Base-by-base conservation (phyloP, 2,797 vertebrate genomes). In the Tapirus indicus region DNA sequence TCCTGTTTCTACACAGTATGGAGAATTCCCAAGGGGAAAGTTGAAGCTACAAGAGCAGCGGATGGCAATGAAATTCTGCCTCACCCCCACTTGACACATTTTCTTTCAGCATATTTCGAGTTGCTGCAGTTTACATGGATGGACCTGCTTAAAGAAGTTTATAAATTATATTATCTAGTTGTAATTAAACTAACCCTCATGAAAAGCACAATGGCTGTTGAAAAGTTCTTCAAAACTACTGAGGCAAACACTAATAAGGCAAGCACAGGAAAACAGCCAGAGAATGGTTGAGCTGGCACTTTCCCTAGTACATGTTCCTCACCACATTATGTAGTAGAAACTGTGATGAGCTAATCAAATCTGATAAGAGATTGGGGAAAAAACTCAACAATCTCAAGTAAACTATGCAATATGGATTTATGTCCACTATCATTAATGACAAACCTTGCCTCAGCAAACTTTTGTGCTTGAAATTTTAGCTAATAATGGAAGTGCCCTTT, bases 381-480 rank as follows among this genome's bases (percentile, higher is more conserved):
- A 91, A 66, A 88, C 29, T 13, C 35, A 78, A 75, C 8, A 90
- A 18, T 74, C 82, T 89, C 44, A 94, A 96, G 56, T 10, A 78
- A 64, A 84, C 14, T 38, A 52, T 79, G 47, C 29, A 91, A 83
- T 94, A 58, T 88, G 9, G 82, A 97, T 88, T 89, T 88, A 58
- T 94, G 41, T 62, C 32, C 60, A 62, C 60, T 88, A 32, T 84
- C 80, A 74, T 80, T 96, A 96, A 88, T 80, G 68, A 60, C 1
- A 89, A 95, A 87, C 0, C 41, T 94, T 71, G 58, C 5, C 49
- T 88, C 66, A 94, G 66, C 35, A 92, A 88, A 20, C 3, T 80
- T 96, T 89, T 83, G 17, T 71, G 47, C 20, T 94, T 92, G 52
- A 94, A 90, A 86, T 68, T 49, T 66, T 86, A 89, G 54, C 35